Evolutionary conservation across 1,140 invertebrate genomes (phyloP).

Genomic region (Subanguina moxae): DNA sequence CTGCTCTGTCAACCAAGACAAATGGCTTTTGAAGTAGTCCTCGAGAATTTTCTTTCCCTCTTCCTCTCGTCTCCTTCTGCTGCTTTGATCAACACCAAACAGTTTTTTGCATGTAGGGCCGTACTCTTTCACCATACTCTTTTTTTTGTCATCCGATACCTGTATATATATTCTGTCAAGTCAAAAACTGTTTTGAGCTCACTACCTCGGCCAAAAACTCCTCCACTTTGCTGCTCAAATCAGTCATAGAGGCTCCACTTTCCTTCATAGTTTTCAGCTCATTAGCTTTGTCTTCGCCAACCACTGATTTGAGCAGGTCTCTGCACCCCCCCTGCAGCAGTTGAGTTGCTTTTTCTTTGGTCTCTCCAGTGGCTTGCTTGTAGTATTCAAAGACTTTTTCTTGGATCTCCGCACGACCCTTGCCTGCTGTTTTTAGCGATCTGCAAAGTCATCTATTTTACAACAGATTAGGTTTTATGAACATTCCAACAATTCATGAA

Average conservation of each 20-base stretch:
- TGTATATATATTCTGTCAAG: too few relatives aligned
- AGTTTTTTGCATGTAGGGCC: constrained; percentile 22
- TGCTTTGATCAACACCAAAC: background rate
- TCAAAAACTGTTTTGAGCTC: too few relatives aligned
- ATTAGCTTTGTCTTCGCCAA: constrained; percentile 40
- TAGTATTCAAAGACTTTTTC: constrained; percentile 41
- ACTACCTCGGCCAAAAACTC: too few relatives aligned
- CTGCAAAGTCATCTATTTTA: background rate
- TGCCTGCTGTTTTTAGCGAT: constrained; percentile 30
- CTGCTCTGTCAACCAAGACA: constrained; percentile 30
- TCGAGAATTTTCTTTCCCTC: constrained; percentile 26
- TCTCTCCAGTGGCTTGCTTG: constrained; percentile 9
- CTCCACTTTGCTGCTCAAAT: too few relatives aligned
- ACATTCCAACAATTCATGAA: too few relatives aligned
- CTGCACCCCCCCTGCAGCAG: constrained; percentile 28
- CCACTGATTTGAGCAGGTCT: constrained; percentile 25
- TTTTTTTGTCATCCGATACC: constrained; percentile 42
- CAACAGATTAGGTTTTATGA: too few relatives aligned
- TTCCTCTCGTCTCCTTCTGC: constrained; percentile 6
- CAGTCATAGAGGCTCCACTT: too few relatives aligned
- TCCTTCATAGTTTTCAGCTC: too few relatives aligned
- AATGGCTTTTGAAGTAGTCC: constrained; percentile 31
- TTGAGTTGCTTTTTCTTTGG: constrained; percentile 23
- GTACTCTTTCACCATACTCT: constrained; percentile 27
- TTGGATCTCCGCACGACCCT: constrained; percentile 35